Percentiles rank a stretch among this genome's conserved stretches.
Evolutionary conservation across 2,113 vertebrate species (phyloP).

Genomic region (Acanthisitta chloris): DNA sequence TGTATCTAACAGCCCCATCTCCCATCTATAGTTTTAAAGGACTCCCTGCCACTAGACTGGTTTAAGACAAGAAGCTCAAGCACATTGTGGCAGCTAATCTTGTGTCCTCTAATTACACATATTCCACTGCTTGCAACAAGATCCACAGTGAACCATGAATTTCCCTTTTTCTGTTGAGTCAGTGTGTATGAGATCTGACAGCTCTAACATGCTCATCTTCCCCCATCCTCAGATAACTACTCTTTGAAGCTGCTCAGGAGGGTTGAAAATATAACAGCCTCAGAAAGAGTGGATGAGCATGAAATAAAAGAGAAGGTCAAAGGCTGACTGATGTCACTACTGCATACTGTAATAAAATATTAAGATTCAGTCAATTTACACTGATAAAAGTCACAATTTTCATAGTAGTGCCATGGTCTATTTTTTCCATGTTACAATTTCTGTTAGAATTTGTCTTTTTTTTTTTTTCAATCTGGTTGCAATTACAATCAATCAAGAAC

Average conservation of each 20-base stretch:
- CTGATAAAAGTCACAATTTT: not conserved
- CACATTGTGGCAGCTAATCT: not conserved
- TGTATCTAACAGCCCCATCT: not conserved
- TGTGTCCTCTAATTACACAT: not conserved
- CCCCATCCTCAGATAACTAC: not conserved
- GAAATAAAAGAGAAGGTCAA: conserved; percentile 18
- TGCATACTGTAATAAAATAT: not conserved
- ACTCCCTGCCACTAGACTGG: not conserved
- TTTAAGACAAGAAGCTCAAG: not conserved
- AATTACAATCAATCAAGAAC: conserved; percentile 32
- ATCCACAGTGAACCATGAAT: not conserved
- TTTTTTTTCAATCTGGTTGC: not conserved
- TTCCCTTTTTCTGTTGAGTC: not conserved
- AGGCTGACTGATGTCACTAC: not conserved
- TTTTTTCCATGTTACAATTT: not conserved
- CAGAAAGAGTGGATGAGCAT: not conserved
- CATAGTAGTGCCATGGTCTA: not conserved
- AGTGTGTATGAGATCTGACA: not conserved
- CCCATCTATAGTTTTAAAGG: not conserved
- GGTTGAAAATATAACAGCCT: not conserved
- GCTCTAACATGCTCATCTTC: not conserved
- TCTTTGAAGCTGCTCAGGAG: not conserved
- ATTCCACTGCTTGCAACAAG: not conserved
- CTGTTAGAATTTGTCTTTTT: not conserved
- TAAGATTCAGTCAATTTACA: not conserved